Evolutionary conservation across 1,140 invertebrate species (phyloP).

Genomic region (Batillaria attramentaria): DNA sequence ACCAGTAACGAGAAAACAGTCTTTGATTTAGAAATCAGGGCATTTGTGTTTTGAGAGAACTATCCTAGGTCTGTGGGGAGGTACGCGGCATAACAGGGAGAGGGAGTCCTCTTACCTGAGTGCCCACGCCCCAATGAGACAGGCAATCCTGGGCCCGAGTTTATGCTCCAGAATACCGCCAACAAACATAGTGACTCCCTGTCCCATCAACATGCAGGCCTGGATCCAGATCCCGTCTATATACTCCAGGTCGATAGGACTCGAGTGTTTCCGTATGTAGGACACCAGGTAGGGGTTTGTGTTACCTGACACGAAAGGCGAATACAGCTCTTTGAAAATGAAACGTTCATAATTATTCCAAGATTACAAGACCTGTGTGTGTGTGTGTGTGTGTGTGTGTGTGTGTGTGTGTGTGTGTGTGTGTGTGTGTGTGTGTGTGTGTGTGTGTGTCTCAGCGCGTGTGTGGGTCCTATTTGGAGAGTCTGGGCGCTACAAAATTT

Average conservation of each 20-base stretch:
- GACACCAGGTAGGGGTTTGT: slow-evolving; percentile 72
- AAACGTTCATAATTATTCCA: not conserved
- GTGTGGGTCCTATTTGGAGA: not conserved
- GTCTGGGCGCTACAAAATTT: not conserved
- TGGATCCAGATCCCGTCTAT: slow-evolving; percentile 60
- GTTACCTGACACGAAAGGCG: slow-evolving; percentile 57
- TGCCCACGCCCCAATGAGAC: slow-evolving; percentile 53
- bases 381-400: not conserved
- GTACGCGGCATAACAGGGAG: too few species aligned
- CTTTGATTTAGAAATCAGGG: too few species aligned
- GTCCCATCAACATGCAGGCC: slow-evolving; percentile 54
- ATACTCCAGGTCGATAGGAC: slow-evolving; percentile 53
- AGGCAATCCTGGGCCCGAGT: slow-evolving; percentile 60
- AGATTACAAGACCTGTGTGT: not conserved
- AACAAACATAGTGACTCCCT: slow-evolving; percentile 66
- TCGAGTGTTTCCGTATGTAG: slow-evolving; percentile 61
- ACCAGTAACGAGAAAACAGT: too few species aligned
- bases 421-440: not conserved
- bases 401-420: slow-evolving; percentile 5
- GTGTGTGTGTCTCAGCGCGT: not conserved
- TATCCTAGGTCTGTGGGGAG: too few species aligned
- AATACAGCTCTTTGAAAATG: not conserved
- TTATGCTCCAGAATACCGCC: slow-evolving; percentile 63
- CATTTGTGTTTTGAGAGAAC: too few species aligned
- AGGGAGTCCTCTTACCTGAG: too few species aligned